A percentile compares a stretch with the other conserved stretches of the same genome.
phyloP scores from a whole-genome alignment of 2,113 vertebrate genomes.

The Saguinus midas region DNA sequence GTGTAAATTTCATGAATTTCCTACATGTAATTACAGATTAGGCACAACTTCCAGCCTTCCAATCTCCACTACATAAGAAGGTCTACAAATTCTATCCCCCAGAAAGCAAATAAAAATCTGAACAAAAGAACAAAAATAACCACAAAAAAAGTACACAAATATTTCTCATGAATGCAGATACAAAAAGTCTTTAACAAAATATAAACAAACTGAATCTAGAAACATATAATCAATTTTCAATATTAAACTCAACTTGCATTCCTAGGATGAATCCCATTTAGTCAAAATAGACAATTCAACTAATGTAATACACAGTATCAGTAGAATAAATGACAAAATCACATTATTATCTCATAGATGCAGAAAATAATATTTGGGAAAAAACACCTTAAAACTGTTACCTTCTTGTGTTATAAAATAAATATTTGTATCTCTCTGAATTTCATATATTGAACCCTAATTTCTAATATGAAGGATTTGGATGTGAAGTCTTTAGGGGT shows the following conservation, averaged over 20 bases:
- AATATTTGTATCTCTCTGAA: neutral
- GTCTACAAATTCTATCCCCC: neutral
- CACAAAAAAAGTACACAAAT: neutral
- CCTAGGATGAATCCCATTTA: neutral
- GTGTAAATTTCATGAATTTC: neutral
- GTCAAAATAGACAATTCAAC: neutral
- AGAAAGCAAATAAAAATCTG: neutral
- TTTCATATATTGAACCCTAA: neutral
- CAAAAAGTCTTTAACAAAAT: neutral
- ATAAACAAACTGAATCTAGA: neutral
- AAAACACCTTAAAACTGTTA: neutral
- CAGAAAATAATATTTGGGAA: neutral
- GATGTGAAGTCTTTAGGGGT: neutral
- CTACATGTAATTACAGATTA: neutral
- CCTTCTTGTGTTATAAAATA: neutral
- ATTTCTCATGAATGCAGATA: neutral
- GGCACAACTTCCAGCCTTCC: neutral
- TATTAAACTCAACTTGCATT: neutral
- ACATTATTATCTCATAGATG: neutral
- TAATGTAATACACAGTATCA: neutral
- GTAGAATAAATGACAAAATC: neutral
- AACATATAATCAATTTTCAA: neutral
- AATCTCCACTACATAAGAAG: neutral
- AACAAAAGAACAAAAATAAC: neutral
- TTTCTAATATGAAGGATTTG: neutral